A percentile compares a stretch with the other conserved stretches of the same genome.
Evolutionary conservation across 2,113 vertebrate species (phyloP).

Genomic region (Callocephalon fimbriatum): DNA sequence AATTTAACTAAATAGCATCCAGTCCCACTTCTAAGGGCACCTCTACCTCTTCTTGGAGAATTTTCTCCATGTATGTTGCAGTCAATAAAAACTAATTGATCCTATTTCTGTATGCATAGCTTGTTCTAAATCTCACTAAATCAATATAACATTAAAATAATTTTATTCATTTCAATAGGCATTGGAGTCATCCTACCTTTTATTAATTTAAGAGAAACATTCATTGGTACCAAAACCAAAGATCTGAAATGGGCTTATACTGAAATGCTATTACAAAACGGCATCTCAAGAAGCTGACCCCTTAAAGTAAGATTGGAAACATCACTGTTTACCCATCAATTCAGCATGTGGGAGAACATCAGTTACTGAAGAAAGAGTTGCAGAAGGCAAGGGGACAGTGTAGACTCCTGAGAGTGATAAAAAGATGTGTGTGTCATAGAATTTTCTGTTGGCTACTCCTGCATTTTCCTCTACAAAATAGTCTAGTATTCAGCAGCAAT

Average conservation of each 20-base stretch:
- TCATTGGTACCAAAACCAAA: not conserved
- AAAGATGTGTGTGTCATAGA: not conserved
- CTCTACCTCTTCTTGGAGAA: not conserved
- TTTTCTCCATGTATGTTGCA: not conserved
- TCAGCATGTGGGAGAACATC: too few species aligned
- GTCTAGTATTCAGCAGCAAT: not conserved
- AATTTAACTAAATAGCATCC: slow-evolving; percentile 19
- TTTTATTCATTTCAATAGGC: not conserved
- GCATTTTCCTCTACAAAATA: not conserved
- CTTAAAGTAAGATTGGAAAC: not conserved
- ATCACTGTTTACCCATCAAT: too few species aligned
- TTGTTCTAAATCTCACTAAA: not conserved
- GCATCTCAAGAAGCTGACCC: not conserved
- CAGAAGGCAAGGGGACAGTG: not conserved
- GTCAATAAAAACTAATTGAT: not conserved
- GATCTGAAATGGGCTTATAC: not conserved
- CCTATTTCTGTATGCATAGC: not conserved
- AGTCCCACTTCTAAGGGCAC: slow-evolving; percentile 37
- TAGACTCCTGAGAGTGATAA: not conserved
- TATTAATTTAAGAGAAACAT: not conserved
- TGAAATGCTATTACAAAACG: not conserved
- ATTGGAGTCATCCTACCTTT: not conserved
- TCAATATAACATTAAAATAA: not conserved
- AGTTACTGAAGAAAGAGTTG: too few species aligned
- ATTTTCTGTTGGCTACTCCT: not conserved